Percentiles rank a stretch among this genome's conserved stretches.
Evolutionary conservation across 1,140 invertebrate species (phyloP).

Genomic region (Tetraneura akinire): DNA sequence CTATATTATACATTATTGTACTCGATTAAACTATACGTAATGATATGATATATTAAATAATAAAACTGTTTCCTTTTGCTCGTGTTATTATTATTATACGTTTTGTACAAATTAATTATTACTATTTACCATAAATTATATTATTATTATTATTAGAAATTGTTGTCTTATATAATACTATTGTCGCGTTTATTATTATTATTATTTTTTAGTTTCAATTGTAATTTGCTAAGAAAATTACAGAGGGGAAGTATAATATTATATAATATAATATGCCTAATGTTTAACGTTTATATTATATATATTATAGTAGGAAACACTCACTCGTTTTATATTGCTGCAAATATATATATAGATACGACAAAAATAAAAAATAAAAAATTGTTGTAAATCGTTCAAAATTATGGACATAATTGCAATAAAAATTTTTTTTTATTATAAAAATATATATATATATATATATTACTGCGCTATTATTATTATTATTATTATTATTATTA

Average conservation of each 20-base stretch:
- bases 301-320: constrained; percentile 32
- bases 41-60: no score
- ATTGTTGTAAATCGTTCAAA: neutral
- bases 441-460: constrained; percentile 36
- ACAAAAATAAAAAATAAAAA: neutral
- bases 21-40: neutral
- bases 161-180: constrained; percentile 40
- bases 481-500: no score
- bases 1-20: neutral
- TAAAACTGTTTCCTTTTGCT: constrained; percentile 28
- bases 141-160: constrained; percentile 39
- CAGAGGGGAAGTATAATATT: neutral
- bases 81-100: constrained; percentile 12
- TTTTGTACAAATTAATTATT: constrained; percentile 37
- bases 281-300: constrained; percentile 20
- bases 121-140: constrained; percentile 24
- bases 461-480: constrained; percentile 42
- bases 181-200: constrained; percentile 34
- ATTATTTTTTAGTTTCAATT: constrained; percentile 41
- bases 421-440: constrained; percentile 19
- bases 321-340: constrained; percentile 15
- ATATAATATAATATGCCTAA: no score
- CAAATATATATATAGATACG: no score
- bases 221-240: neutral
- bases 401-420: constrained; percentile 40